Evolutionary conservation across 2,888 invertebrate genomes (phyloP).

Genomic region (Acanthoscelides obtectus): DNA sequence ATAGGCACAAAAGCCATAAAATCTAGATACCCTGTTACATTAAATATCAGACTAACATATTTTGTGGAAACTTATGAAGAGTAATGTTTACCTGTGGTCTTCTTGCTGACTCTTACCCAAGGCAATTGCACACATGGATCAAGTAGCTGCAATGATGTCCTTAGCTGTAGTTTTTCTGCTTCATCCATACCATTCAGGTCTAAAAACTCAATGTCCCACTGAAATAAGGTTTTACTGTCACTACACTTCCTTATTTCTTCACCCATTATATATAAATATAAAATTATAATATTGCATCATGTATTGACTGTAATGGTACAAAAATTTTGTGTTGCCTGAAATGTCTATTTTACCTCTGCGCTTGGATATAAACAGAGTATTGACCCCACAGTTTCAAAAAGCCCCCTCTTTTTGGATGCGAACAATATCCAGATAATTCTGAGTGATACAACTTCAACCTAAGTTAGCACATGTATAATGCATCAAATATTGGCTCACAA

Average conservation of each 20-base stretch:
- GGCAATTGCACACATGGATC: constrained; percentile 45
- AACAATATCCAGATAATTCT: neutral
- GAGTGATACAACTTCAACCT: neutral
- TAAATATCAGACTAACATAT: no score
- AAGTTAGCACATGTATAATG: neutral
- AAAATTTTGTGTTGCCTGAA: neutral
- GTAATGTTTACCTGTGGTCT: constrained; percentile 2
- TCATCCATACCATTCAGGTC: constrained; percentile 69
- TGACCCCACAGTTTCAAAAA: neutral
- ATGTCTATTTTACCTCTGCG: neutral
- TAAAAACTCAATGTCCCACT: constrained; percentile 57
- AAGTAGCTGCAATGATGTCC: constrained; percentile 54
- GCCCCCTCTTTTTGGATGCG: neutral
- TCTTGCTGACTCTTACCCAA: constrained; percentile 34
- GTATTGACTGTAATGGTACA: neutral
- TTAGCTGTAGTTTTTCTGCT: constrained; percentile 60
- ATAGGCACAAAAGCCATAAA: no score
- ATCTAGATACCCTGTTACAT: no score
- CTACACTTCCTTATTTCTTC: neutral
- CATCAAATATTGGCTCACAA: neutral
- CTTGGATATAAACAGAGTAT: neutral
- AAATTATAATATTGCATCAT: neutral
- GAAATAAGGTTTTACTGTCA: constrained; percentile 1
- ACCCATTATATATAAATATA: no score
- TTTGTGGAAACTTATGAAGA: neutral